Evolutionary conservation across 2,888 invertebrate genomes (phyloP), one percentile per base, ranked within the genome.

Genomic region (Dicranocentrus wangi): DNA sequence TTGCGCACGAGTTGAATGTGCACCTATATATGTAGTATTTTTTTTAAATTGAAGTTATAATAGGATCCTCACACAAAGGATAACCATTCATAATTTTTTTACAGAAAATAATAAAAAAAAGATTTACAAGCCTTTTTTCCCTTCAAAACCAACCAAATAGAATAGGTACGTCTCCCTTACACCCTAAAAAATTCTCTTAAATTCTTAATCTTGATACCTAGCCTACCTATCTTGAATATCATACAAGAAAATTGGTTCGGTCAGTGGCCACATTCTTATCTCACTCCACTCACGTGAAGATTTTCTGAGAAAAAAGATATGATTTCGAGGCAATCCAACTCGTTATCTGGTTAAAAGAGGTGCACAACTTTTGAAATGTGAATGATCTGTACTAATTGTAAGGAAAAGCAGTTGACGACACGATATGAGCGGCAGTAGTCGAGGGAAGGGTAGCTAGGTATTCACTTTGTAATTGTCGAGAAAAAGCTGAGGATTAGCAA

Each of bases 241-340:
- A n/a, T n/a, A 32, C 32, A 5, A 53, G 19, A 21, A 21, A 21
- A 21, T 53, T 53, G 23, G 53, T 21, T n/a, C 53, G 53, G 53
- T 53, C 53, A 53, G 53, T 53, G 21, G 53, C 53, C 53, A 53
- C 53, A 2, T 19, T 53, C 23, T 53, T 53, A 53, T 53, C 53
- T 19, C 47, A 47, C 32, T 10, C 32, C 10, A 7, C 32, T 7
- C 5, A 15, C 15, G 13, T 10, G 47, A 3, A n/a, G 3, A 47
- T 47, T 47, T 47, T 47, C 5, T 47, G 7, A 10, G n/a, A 47
- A 47, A 47, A 47, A 47, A 47, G 47, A 47, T 47, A n/a, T 47
- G 47, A 47, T 47, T 10, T n/a, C 47, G n/a, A 47, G 13, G 47
- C 3, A n/a, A 47, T 47, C 10, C 2, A 10, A 39, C 10, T 47